Evolutionary conservation across 1,140 invertebrate genomes (phyloP), one percentile per base, ranked within the genome.

Genomic region (Propsilocerus akamusi): DNA sequence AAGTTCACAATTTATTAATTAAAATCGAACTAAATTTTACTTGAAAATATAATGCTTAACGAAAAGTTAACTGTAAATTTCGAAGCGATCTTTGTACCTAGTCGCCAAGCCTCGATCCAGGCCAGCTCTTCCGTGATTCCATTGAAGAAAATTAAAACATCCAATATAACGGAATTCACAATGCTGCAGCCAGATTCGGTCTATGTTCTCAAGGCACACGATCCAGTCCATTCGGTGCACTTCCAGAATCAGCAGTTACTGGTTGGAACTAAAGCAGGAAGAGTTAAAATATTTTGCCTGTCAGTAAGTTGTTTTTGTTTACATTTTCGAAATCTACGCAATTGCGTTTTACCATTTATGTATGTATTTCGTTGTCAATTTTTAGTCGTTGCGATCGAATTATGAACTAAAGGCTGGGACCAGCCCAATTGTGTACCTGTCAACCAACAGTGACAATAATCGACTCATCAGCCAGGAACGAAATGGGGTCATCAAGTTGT

Each of bases 381-480:
- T 68, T 46, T 62, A 80, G 77, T 76, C 72, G 54, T 77, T 76
- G 59, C 64, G 76, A 57, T 63, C 74, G 51, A 65, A 73, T 54
- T 64, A 69, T 50, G 76, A 75, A 63, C 67, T 78, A 47, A 60
- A 68, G 54, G 68, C 72, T 56, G 73, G 68, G 57, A 68, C 72
- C 64, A 59, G 70, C 68, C 58, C 72, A 54, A 73, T 75, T 50
- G 63, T 75, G 50, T 67, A 70, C 47, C 60, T 80, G 49, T 41
- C 34, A 41, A 67, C 73, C 51, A 71, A 68, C 54, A 67, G 72
- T 4, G 61, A 63, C 28, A 65, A n/a, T n/a, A n/a, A 71, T 48
- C 71, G 74, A 51, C 61, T 75, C 55, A 72, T 81, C 47, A 76
- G 78, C 25, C 80, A 83, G 66, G 76, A 79, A 62, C 83, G 83